Percentiles rank a stretch among this genome's conserved stretches.
phyloP scores from a whole-genome alignment of 2,888 invertebrate species.

The Cryptocephalus moraei region DNA sequence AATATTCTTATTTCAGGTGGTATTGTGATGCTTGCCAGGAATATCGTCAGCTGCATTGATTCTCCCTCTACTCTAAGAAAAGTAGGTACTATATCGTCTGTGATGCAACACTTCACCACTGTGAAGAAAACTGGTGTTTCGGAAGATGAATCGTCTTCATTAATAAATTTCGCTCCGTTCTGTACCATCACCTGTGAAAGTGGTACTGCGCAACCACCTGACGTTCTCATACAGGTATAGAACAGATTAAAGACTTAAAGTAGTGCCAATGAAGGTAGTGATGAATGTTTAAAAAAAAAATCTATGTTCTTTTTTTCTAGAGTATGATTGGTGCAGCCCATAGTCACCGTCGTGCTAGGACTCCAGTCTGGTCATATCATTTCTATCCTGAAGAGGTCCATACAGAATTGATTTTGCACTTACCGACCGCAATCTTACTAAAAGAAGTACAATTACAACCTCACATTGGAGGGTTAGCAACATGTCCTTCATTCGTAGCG shows the following conservation, averaged over 20 bases:
- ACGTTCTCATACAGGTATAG: conserved; percentile 70
- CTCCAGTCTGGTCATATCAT: conserved; percentile 93
- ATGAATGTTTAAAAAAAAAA: neutral
- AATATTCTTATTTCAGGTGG: conserved; percentile 43
- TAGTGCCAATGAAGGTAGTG: too few species aligned
- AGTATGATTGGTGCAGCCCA: conserved; percentile 54
- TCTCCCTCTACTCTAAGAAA: conserved; percentile 53
- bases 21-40: conserved; percentile 64
- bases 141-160: conserved; percentile 27
- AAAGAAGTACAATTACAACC: conserved; percentile 83
- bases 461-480: conserved; percentile 71
- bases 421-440: conserved; percentile 81
- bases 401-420: conserved; percentile 74
- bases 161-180: conserved; percentile 84
- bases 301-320: conserved; percentile 5
- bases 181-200: conserved; percentile 47
- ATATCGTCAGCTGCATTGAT: conserved; percentile 65
- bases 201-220: conserved; percentile 74
- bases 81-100: conserved; percentile 41
- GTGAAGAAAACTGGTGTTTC: neutral
- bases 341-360: conserved; percentile 70
- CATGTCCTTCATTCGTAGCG: conserved; percentile 82
- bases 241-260: neutral
- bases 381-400: conserved; percentile 86
- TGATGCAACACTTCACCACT: conserved; percentile 51